Base-by-base conservation (phyloP, 2,113 vertebrate species). In the Benitochromis conjunctus region DNA sequence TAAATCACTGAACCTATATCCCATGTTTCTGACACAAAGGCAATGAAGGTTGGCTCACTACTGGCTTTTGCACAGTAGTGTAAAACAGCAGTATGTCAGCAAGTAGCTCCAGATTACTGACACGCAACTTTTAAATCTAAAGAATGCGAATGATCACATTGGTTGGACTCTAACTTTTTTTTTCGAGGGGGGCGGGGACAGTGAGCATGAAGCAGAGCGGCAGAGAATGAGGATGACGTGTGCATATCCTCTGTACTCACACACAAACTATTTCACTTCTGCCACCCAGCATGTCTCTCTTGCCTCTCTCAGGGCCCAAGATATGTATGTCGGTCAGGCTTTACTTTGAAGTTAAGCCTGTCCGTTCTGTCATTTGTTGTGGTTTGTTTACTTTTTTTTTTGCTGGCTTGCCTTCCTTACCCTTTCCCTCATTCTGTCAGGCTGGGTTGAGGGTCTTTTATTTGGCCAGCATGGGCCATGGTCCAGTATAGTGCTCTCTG, bases 311-410 rank as follows among this genome's bases (percentile, higher is more conserved):
- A 34, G 54, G 36, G 62, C 79, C 53, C 71, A 55, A 48, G 78
- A 76, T 80, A 26, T 86, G 41, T 58, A 24, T 36, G 84, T 82
- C 83, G 86, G 51, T 92, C 91, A 93, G 85, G 81, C 87, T 93
- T 87, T 90, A 78, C 82, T 90, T 82, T 90, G 89, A 89, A 85
- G 83, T 83, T 87, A 79, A 91, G 80, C 83, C 91, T 77, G 85
- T 84, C 86, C 62, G 31, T 85, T 81, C 58, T 85, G 76, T 92
- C 83, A 84, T 92, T 92, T 91, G 89, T 90, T 85, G 80, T 69
- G 90, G 85, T 82, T 69, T 80, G 48, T 91, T 88, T 91, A 46
- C 90, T 86, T 88, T 89, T 86, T 88, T 89, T 48, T 90, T 88
- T 58, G 48, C 48, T 89, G 78, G 85, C 81, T 83, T 79, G 78